Conservation (phyloP, 2,888 invertebrate genomes). For the Cynaeus angustus region DNA sequence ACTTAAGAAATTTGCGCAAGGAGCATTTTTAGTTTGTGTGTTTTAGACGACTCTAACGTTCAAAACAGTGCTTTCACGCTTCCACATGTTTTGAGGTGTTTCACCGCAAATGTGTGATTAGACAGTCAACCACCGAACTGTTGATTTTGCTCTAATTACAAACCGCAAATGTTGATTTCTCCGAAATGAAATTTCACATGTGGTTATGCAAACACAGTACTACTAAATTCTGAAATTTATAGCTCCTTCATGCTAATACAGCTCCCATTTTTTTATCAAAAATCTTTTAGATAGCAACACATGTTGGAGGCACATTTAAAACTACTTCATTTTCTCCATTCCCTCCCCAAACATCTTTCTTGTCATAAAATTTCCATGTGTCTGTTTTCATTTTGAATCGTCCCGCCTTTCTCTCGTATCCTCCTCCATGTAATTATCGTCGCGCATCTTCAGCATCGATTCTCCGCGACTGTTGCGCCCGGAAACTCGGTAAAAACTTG, state of each 20-base stretch:
- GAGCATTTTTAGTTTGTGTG: too few relatives aligned
- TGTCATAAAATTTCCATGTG: not conserved
- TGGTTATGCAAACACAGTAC: not conserved
- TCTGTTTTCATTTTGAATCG: not conserved
- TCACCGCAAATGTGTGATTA: not conserved
- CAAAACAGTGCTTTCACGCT: not conserved
- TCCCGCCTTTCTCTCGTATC: not conserved
- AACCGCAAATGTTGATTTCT: not conserved
- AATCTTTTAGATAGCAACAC: not conserved
- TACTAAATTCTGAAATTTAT: not conserved
- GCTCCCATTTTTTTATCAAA: not conserved
- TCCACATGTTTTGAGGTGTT: not conserved
- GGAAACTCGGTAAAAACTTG: constrained; percentile 16
- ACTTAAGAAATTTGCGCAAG: too few relatives aligned
- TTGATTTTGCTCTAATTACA: not conserved
- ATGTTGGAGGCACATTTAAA: too few relatives aligned
- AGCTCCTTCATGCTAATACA: not conserved
- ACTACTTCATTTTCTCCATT: too few relatives aligned
- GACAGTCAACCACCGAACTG: not conserved
- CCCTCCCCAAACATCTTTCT: too few relatives aligned
- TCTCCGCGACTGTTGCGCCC: constrained; percentile 11
- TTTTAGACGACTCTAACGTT: too few relatives aligned
- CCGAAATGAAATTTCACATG: constrained; percentile 4
- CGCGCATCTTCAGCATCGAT: constrained; percentile 19
- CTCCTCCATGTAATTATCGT: constrained; percentile 11